Conservation (phyloP, 2,888 invertebrate species). For the Corbicula japonica region DNA sequence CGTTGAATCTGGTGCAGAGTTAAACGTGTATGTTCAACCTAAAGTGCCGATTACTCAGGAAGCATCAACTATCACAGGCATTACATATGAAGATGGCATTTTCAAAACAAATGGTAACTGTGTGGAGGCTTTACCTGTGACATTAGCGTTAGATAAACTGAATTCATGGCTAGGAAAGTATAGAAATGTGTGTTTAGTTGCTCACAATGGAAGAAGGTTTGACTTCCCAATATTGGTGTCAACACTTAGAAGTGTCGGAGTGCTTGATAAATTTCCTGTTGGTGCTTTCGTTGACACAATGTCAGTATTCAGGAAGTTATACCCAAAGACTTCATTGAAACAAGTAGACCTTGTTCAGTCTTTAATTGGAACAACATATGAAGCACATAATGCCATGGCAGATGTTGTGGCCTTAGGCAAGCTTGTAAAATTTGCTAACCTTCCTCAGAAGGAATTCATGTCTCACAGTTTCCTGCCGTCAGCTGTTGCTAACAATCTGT, state of each 20-base stretch:
- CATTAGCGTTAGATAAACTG: too few relatives aligned
- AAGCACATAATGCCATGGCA: slow-evolving; percentile 39
- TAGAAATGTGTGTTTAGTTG: not conserved
- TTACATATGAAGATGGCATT: not conserved
- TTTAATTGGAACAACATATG: slow-evolving; percentile 18
- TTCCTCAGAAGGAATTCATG: too few relatives aligned
- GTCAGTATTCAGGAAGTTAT: slow-evolving; percentile 8
- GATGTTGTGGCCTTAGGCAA: too few relatives aligned
- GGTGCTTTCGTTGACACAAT: not conserved
- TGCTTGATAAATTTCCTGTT: not conserved
- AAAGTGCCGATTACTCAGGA: slow-evolving; percentile 24
- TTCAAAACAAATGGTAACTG: slow-evolving; percentile 26
- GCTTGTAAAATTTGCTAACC: too few relatives aligned
- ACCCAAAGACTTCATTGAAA: slow-evolving; percentile 24
- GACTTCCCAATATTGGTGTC: not conserved
- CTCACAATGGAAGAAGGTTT: not conserved
- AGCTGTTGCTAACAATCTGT: too few relatives aligned
- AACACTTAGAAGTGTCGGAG: not conserved
- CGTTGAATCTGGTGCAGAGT: slow-evolving; percentile 6
- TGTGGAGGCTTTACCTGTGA: too few relatives aligned
- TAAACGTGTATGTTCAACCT: slow-evolving; percentile 24
- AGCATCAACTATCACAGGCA: slow-evolving; percentile 36
- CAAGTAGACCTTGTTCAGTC: slow-evolving; percentile 23
- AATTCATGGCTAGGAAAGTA: not conserved
- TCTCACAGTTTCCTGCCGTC: too few relatives aligned